These are phyloP conservation scores for Willowsia nigromaculata DNA, from an alignment of 2,888 invertebrate genomes.

Conservation along the genomic window DNA sequence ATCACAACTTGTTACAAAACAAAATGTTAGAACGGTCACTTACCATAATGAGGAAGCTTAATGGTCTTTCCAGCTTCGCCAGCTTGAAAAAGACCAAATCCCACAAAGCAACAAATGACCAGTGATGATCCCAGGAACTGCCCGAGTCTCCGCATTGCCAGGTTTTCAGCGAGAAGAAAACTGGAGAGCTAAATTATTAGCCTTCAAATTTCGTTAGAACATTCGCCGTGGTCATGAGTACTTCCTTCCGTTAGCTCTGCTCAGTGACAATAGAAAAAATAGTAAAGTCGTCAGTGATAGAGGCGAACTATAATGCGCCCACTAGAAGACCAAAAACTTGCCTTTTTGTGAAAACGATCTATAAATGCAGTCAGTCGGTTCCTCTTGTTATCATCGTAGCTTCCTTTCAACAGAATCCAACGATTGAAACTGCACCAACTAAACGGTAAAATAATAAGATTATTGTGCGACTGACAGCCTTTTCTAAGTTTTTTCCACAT, in stretches of 20 bases:
- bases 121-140: constrained; percentile 5
- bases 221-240: constrained; percentile 45
- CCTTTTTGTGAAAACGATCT: constrained; percentile 4
- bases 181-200: constrained; percentile 29
- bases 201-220: background rate
- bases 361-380: background rate
- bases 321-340: background rate
- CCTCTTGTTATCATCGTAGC: background rate
- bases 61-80: constrained; percentile 54
- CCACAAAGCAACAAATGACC: background rate
- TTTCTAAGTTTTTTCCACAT: background rate
- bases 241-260: constrained; percentile 4
- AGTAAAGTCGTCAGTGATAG: background rate
- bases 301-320: background rate
- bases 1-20: too few relatives aligned
- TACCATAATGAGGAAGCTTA: constrained; percentile 62
- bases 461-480: background rate
- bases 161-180: constrained; percentile 42
- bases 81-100: background rate
- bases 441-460: constrained; percentile 18
- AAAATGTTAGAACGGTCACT: background rate
- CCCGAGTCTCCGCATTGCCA: constrained; percentile 53
- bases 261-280: constrained; percentile 40
- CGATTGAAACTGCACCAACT: background rate
- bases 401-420: constrained; percentile 56